These are phyloP conservation scores for Aphis craccivora DNA, from an alignment of 1,140 invertebrate genomes.

Conservation along the genomic window DNA sequence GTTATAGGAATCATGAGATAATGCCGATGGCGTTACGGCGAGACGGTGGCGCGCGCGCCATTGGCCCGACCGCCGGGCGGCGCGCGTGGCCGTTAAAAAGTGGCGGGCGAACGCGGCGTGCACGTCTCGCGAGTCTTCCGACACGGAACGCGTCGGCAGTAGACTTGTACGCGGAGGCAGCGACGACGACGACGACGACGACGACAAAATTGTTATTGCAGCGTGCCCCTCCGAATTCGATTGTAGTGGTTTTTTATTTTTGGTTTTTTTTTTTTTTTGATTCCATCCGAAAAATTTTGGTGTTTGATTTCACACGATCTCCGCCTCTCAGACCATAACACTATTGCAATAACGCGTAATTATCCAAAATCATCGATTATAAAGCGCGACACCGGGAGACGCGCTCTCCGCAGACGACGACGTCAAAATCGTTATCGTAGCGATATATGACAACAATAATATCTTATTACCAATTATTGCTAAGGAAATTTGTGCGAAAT, in stretches of 20 bases:
- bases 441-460: neutral
- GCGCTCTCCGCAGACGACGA: neutral
- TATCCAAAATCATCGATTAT: neutral
- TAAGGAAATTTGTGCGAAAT: neutral
- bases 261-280: neutral
- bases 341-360: too few relatives aligned
- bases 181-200: neutral
- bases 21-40: neutral
- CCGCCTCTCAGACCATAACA: neutral
- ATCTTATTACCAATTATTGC: neutral
- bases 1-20: neutral
- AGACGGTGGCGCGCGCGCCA: constrained; percentile 25
- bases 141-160: constrained; percentile 5
- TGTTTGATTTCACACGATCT: neutral
- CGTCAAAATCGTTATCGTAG: neutral
- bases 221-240: neutral
- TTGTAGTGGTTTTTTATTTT: neutral
- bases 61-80: constrained; percentile 31
- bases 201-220: neutral
- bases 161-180: constrained; percentile 27
- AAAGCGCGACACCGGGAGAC: neutral
- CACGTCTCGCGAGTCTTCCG: constrained; percentile 32
- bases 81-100: constrained; percentile 50
- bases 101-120: constrained; percentile 37
- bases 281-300: neutral